These are phyloP conservation scores for Crenuchus spilurus DNA, from an alignment of 2,797 vertebrate species.

Conservation along the genomic window DNA sequence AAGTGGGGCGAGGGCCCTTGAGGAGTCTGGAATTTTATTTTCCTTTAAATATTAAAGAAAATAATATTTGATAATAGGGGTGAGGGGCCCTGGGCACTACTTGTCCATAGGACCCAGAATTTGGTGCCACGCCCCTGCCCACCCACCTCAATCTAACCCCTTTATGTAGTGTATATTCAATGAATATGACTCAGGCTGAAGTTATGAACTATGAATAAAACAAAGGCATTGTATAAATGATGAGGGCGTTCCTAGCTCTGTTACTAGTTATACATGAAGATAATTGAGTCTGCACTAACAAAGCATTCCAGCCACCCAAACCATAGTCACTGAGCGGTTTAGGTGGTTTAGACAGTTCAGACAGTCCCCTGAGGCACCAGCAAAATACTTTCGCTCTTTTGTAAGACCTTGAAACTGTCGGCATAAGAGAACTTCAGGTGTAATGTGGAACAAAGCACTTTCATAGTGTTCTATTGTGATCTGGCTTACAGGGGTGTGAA, in stretches of 20 bases:
- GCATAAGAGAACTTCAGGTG: background rate
- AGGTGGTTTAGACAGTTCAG: background rate
- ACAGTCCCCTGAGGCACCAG: background rate
- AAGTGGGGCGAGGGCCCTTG: no score
- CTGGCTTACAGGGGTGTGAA: background rate
- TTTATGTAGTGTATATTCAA: no score
- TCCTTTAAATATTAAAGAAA: no score
- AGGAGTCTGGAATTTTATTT: no score
- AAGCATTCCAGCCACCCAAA: background rate
- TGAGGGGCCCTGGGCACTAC: no score
- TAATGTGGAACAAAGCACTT: background rate
- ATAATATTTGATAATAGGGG: no score
- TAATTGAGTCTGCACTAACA: background rate
- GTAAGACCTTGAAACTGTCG: slow-evolving; percentile 3
- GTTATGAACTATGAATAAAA: background rate
- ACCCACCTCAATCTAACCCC: no score
- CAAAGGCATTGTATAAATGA: background rate
- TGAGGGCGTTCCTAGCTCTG: background rate
- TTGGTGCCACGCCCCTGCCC: no score
- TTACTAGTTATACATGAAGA: background rate
- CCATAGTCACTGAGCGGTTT: background rate
- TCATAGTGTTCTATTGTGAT: background rate
- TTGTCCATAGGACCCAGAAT: no score
- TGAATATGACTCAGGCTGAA: no score
- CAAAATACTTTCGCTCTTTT: background rate